Percentiles rank a stretch among this genome's conserved stretches.
Evolutionary conservation across 2,888 invertebrate species (phyloP).

Genomic region (Cremastinae sp.): DNA sequence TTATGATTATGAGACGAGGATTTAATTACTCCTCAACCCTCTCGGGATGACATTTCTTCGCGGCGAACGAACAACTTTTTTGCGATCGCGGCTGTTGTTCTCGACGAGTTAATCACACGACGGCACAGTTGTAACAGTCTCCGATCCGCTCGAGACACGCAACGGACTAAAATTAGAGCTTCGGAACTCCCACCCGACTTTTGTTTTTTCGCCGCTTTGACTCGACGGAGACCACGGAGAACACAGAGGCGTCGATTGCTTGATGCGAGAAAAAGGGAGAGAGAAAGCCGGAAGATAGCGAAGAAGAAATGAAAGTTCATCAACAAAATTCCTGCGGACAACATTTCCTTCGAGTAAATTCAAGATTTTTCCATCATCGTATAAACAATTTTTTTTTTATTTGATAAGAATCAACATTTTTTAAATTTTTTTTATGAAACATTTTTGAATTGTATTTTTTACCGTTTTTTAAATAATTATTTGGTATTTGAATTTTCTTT

Average conservation of each 20-base stretch:
- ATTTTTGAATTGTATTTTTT: too few species aligned
- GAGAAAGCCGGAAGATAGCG: too few species aligned
- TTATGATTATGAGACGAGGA: background rate
- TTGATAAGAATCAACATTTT: background rate
- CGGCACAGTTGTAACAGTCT: constrained; percentile 25
- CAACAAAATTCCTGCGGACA: too few species aligned
- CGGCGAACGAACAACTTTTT: background rate
- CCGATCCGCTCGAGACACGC: constrained; percentile 51
- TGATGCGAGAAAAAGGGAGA: background rate
- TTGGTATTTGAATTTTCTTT: background rate
- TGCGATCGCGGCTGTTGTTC: constrained; percentile 45
- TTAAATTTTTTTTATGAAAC: too few species aligned
- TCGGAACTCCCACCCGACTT: constrained; percentile 59
- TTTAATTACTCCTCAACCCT: constrained; percentile 38
- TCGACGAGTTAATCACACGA: constrained; percentile 51
- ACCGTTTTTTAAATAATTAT: too few species aligned
- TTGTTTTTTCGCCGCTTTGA: constrained; percentile 46
- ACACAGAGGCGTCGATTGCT: constrained; percentile 25
- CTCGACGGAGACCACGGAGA: constrained; percentile 4
- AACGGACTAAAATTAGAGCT: constrained; percentile 63
- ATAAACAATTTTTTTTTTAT: background rate
- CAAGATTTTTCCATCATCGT: background rate
- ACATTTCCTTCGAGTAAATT: background rate
- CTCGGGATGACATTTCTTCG: constrained; percentile 53
- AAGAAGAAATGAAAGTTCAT: too few species aligned